Evolutionary conservation across 2,888 invertebrate species (phyloP), one percentile per base, ranked within the genome.

Genomic region (Podotricha telesiphe): DNA sequence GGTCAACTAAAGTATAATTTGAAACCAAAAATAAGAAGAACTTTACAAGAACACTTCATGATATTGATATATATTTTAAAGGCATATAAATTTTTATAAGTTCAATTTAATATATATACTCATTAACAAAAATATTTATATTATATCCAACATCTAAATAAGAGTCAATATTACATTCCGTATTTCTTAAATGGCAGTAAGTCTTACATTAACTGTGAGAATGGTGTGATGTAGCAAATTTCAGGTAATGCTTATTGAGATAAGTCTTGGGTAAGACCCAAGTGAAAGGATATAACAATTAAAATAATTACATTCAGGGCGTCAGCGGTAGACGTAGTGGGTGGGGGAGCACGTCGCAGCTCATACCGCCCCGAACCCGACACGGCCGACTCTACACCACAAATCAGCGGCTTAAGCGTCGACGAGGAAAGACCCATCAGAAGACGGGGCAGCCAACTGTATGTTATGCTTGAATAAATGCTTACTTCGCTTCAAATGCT

Each of bases 281-380:
- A 53, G n/a, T 53, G 42, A 37, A 45, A 51, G 15, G 15, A 50
- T 15, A 2, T 48, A 51, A 22, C 19, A 53, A n/a, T 53, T 61
- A 61, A 42, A 61, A 15, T 63, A 55, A 40, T 40, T 63, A 17
- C 19, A 17, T 58, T 0, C 76, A 94, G 96, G 79, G 96, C 96
- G 72, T 97, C 97, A 50, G 97, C 97, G 17, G 97, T 97, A 79
- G 97, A 97, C 80, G 96, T 97, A 15, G 97, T 96, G 78, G 95
- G 95, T 1, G 95, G 96, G 1, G 86, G 94, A 58, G 94, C 62
- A 0, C 86, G 95, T 8, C 93, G 95, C 68, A 94, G 94, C 64
- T 96, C 94, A 8, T 95, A 94, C 85, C 94, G 95, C 28, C 91
- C 94, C n/a, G 94, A 95, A 47, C 68, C 73, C 7, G 95, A 95